A percentile compares a stretch with the other conserved stretches of the same genome.
Conservation (phyloP, 2,888 invertebrate genomes). For the Dicranocentrus wangi region DNA sequence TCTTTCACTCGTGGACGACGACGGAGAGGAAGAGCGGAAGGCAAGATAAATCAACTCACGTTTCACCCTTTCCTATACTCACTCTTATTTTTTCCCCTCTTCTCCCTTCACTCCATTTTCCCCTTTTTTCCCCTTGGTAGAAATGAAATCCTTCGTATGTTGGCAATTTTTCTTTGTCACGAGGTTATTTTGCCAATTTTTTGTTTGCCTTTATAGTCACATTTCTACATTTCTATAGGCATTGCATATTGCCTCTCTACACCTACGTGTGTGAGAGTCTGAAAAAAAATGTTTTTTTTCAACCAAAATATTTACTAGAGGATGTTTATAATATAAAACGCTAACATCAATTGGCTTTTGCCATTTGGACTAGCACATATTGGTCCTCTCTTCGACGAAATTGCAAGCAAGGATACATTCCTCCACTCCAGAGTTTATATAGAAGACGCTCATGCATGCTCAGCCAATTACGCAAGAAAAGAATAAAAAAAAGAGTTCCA, state of each 20-base stretch:
- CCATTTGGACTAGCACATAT: no score
- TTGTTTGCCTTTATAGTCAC: constrained; percentile 58
- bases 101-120: constrained; percentile 38
- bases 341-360: neutral
- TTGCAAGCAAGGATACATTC: neutral
- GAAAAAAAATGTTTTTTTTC: no score
- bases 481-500: constrained; percentile 20
- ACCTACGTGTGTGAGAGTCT: constrained; percentile 31
- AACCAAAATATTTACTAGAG: constrained; percentile 60
- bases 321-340: no score
- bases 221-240: no score
- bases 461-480: constrained; percentile 37
- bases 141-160: constrained; percentile 62
- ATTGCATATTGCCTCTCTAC: neutral
- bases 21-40: constrained; percentile 41
- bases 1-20: constrained; percentile 28
- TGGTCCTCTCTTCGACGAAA: neutral
- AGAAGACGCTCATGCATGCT: constrained; percentile 17
- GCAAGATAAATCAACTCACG: constrained; percentile 63
- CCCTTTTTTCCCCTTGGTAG: constrained; percentile 32
- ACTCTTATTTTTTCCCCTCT: constrained; percentile 19
- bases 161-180: constrained; percentile 65
- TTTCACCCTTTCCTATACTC: constrained; percentile 33
- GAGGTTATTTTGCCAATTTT: constrained; percentile 66
- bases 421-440: neutral